Conservation (phyloP, 2,888 invertebrate genomes). For the Panopea generosa region DNA sequence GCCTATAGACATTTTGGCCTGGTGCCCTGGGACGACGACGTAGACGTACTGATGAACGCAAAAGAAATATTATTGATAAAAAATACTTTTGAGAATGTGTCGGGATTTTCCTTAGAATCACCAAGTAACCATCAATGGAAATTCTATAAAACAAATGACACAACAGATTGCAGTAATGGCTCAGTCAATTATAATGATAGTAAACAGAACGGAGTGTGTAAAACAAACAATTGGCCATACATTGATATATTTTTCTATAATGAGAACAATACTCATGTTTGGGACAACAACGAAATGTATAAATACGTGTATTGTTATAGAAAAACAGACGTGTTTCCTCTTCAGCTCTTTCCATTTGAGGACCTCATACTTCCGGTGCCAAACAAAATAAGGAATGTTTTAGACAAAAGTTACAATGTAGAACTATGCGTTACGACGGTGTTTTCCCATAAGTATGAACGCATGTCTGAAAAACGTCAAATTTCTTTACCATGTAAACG, state of each 20-base stretch:
- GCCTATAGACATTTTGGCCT: conserved; percentile 63
- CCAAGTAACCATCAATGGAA: conserved; percentile 62
- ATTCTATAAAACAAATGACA: conserved; percentile 40
- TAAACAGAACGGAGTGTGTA: background rate
- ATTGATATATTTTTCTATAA: conserved; percentile 61
- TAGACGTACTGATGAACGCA: conserved; percentile 61
- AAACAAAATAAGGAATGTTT: conserved; percentile 29
- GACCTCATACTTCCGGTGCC: conserved; percentile 45
- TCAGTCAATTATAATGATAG: background rate
- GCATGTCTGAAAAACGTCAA: conserved; percentile 1
- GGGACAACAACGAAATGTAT: conserved; percentile 55
- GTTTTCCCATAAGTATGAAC: conserved; percentile 41
- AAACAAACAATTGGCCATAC: conserved; percentile 55
- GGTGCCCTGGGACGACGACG: conserved; percentile 71
- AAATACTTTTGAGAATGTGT: conserved; percentile 19
- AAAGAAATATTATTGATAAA: conserved; percentile 39
- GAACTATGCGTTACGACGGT: conserved; percentile 48
- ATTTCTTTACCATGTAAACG: conserved; percentile 45
- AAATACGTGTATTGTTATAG: conserved; percentile 38
- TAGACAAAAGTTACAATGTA: conserved; percentile 56
- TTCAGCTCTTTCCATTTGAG: conserved; percentile 44
- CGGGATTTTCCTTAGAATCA: conserved; percentile 33
- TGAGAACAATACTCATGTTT: conserved; percentile 63
- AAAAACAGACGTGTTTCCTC: conserved; percentile 59
- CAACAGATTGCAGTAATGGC: background rate